Evolutionary conservation across 1,140 invertebrate genomes (phyloP), one percentile per base, ranked within the genome.

Genomic region (Babylonia areolata): DNA sequence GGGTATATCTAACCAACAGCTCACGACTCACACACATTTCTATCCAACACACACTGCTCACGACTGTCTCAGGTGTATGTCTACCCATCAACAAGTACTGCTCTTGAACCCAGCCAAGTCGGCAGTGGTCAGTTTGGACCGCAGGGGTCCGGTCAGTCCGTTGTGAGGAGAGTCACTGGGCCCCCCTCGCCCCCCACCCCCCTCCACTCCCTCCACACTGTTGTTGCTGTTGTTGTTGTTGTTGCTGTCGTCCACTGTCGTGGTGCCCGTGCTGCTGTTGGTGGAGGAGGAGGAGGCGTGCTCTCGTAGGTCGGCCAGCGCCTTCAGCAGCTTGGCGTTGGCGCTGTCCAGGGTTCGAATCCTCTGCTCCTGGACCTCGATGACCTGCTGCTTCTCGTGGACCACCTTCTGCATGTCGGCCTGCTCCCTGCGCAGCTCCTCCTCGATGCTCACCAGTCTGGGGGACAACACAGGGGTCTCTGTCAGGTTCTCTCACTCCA

Each of bases 361-460:
- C 92, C 97, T 96, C 93, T 97, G 97, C 91, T 98, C 97, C 94
- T 98, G 97, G 85, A 97, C 97, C 93, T 98, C 97, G 91, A 98
- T 98, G 89, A 98, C 96, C 90, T 97, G 96, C 95, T 98, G 97
- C 94, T 98, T 98, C 95, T 97, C 97, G 84, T 96, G 96, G 73
- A 98, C 94, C 85, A 97, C 96, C 86, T 96, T 96, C 69, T 97
- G 96, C 96, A 98, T 97, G 94, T 97, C 97, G 86, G 96, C 96
- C 91, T 98, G 97, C 91, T 98, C 97, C 85, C 96, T 96, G 84
- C 97, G 96, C 88, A 98, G 95, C 93, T 98, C 97, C 93, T 98
- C 97, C 95, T 98, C 97, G 90, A 98, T 97, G 91, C 96, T 96
- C 90, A 98, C 97, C 91, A 98, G 96, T 87, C 97, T 97, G 93